phyloP scores from a whole-genome alignment of 2,888 invertebrate genomes.

The Diarsia dahlii region DNA sequence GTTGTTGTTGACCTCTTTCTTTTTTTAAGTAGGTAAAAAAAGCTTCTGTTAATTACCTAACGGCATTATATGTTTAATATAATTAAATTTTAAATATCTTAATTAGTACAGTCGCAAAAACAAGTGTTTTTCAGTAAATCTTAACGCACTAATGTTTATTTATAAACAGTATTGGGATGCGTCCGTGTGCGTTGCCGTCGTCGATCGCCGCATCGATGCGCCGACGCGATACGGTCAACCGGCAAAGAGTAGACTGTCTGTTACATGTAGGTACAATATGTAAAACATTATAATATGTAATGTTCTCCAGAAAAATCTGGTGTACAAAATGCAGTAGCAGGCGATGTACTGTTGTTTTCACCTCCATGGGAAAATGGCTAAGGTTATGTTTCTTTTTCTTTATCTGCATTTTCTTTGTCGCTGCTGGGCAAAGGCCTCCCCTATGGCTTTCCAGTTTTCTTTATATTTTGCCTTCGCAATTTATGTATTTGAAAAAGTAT shows the following conservation, averaged over 20 bases:
- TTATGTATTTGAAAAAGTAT: not conserved
- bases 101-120: slow-evolving; percentile 47
- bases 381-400: no score
- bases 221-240: slow-evolving; percentile 75
- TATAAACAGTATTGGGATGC: slow-evolving; percentile 73
- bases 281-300: not conserved
- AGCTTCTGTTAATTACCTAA: not conserved
- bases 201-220: slow-evolving; percentile 74
- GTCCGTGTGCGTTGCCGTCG: slow-evolving; percentile 63
- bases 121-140: slow-evolving; percentile 57
- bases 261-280: slow-evolving; percentile 46
- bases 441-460: not conserved
- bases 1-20: no score
- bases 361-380: no score
- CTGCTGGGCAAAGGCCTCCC: no score
- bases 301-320: not conserved
- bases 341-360: no score
- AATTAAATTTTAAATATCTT: slow-evolving; percentile 5
- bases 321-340: no score
- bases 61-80: not conserved
- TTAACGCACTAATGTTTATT: slow-evolving; percentile 72
- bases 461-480: not conserved
- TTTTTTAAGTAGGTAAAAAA: no score
- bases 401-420: no score
- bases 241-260: slow-evolving; percentile 65